These are phyloP conservation scores for Adelognathus sp. DNA, from an alignment of 2,888 invertebrate genomes.

Conservation along the genomic window DNA sequence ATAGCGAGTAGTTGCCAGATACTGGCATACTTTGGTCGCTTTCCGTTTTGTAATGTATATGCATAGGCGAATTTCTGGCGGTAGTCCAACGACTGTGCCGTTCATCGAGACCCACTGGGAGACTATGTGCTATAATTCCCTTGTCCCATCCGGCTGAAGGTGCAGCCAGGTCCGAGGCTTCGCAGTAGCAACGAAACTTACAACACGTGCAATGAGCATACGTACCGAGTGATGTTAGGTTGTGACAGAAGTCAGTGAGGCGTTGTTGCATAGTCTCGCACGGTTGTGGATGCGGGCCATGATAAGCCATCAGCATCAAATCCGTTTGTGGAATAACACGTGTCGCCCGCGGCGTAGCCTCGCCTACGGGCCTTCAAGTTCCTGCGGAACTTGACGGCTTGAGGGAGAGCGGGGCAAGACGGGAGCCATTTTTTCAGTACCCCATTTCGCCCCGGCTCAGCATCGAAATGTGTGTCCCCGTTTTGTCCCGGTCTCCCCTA, in stretches of 20 bases:
- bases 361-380: neutral
- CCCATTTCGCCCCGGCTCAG: too few relatives aligned
- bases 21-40: neutral
- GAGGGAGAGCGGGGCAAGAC: too few relatives aligned
- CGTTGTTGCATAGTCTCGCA: neutral
- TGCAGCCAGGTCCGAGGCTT: neutral
- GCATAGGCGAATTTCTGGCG: neutral
- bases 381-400: neutral
- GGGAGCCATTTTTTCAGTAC: too few relatives aligned
- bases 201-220: neutral
- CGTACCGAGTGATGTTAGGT: neutral
- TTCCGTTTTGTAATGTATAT: neutral
- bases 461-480: too few relatives aligned
- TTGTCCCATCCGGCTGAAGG: neutral
- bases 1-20: neutral
- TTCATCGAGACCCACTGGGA: neutral
- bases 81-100: neutral
- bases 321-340: slow-evolving; percentile 21
- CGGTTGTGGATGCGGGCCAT: neutral
- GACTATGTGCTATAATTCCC: neutral
- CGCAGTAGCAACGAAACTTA: neutral
- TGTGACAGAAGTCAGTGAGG: neutral
- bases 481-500: too few relatives aligned
- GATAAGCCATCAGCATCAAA: slow-evolving; percentile 22
- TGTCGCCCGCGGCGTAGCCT: neutral